Percentiles rank a stretch among this genome's conserved stretches.
phyloP scores from a whole-genome alignment of 2,888 invertebrate genomes.

The Sclerodermus sp. region DNA sequence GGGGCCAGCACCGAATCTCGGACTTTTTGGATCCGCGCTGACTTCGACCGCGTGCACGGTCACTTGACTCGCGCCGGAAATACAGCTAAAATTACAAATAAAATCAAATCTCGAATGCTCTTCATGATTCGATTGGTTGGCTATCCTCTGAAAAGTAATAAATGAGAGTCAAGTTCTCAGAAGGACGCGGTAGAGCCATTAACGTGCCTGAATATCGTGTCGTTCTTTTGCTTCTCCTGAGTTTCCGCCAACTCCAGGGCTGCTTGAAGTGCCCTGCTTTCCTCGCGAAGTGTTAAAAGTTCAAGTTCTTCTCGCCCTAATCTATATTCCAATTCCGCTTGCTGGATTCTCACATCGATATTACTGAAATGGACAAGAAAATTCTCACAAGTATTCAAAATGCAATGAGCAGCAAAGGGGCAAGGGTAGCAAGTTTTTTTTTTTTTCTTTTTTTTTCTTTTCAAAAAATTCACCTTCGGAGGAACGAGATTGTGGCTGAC shows the following conservation, averaged over 20 bases:
- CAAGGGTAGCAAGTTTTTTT: background rate
- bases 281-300: constrained; percentile 80
- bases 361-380: no score
- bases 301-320: constrained; percentile 86
- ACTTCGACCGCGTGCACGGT: constrained; percentile 72
- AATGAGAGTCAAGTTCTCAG: no score
- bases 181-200: background rate
- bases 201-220: constrained; percentile 65
- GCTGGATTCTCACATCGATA: constrained; percentile 85
- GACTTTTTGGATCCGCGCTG: constrained; percentile 70
- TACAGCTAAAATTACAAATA: constrained; percentile 47
- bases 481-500: background rate
- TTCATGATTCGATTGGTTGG: background rate
- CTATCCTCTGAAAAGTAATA: no score
- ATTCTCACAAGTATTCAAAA: background rate
- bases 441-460: no score
- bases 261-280: constrained; percentile 76
- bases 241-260: constrained; percentile 68
- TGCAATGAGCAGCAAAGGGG: background rate
- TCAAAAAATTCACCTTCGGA: background rate
- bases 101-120: background rate
- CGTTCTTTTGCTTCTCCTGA: constrained; percentile 59
- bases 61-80: constrained; percentile 57
- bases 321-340: constrained; percentile 88
- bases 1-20: constrained; percentile 73